phyloP scores from a whole-genome alignment of 1,140 invertebrate species.

The Ladona fulva region DNA sequence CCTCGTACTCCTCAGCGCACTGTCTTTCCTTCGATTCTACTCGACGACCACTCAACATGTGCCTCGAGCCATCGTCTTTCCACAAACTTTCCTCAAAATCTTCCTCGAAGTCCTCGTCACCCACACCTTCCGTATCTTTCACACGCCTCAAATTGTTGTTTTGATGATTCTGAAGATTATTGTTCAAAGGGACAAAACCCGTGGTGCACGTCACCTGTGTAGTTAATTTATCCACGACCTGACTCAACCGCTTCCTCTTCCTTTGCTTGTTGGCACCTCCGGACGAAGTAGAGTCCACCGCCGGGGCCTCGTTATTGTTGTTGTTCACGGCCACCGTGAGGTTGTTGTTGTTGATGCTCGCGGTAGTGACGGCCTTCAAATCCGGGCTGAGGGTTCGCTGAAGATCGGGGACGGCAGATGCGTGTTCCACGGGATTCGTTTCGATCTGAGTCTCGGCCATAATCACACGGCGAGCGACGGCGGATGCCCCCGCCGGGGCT shows the following conservation, averaged over 20 bases:
- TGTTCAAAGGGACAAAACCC: constrained; percentile 26
- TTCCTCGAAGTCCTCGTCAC: constrained; percentile 22
- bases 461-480: background rate
- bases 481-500: background rate
- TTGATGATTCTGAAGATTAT: constrained; percentile 31
- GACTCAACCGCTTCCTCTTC: constrained; percentile 63
- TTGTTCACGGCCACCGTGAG: constrained; percentile 33
- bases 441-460: background rate
- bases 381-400: background rate
- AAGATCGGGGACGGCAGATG: background rate
- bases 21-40: constrained; percentile 20
- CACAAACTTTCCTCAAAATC: constrained; percentile 26
- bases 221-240: constrained; percentile 59
- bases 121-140: constrained; percentile 16
- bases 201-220: constrained; percentile 33
- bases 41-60: constrained; percentile 23
- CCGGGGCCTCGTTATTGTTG: constrained; percentile 22
- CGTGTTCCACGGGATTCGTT: background rate
- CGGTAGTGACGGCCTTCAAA: background rate
- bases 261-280: constrained; percentile 38
- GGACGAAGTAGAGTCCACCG: background rate
- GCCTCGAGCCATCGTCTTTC: constrained; percentile 14
- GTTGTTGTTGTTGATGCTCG: constrained; percentile 42
- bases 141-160: constrained; percentile 30
- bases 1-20: constrained; percentile 23